Evolutionary conservation across 2,797 vertebrate species (phyloP), one percentile per base, ranked within the genome.

Genomic region (Poecilia wingei): DNA sequence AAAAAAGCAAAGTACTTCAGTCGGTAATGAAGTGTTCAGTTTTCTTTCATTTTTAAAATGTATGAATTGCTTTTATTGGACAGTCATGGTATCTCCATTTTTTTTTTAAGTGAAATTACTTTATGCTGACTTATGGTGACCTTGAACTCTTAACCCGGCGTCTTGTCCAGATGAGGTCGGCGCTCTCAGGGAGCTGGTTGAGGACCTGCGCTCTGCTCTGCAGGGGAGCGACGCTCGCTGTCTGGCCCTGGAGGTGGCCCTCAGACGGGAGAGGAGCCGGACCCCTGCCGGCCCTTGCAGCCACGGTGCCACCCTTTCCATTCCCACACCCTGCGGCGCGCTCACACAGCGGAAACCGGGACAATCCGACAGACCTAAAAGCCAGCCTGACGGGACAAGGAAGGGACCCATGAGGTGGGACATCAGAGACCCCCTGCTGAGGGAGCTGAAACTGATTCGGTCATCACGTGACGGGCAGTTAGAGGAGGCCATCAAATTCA

Each of bases 211-310:
- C 41, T 94, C 93, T 0, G 93, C 95, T 0, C 94, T 96, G 73
- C 96, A 96, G 88, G 92, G 95, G 31, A 96, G 96, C 5, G 96
- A 96, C 3, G 96, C 96, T 10, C 95, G 96, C 81, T 95, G 95
- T 83, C 84, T 96, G 80, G 94, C 95, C 12, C 89, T 96, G 49
- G 94, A 96, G 82, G 96, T 96, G 84, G 94, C 95, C 0, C 87
- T 96, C 13, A 79, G 80, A 8, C 89, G 87, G 31, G 87, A 90
- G 72, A 86, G 82, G 43, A 81, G 45, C 46, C 31, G 22, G 46
- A 5, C 39, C n/a, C 3, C 28, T 10, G 28, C 82, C 0, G 31
- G 73, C 18, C 36, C 75, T 2, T 43, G 83, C 20, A n/a, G 22
- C 33, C 46, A 3, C 6, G 83, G 8, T 8, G 1, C 78, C 5